phyloP scores from a whole-genome alignment of 2,113 vertebrate species.

The Ammodramus savannarum region DNA sequence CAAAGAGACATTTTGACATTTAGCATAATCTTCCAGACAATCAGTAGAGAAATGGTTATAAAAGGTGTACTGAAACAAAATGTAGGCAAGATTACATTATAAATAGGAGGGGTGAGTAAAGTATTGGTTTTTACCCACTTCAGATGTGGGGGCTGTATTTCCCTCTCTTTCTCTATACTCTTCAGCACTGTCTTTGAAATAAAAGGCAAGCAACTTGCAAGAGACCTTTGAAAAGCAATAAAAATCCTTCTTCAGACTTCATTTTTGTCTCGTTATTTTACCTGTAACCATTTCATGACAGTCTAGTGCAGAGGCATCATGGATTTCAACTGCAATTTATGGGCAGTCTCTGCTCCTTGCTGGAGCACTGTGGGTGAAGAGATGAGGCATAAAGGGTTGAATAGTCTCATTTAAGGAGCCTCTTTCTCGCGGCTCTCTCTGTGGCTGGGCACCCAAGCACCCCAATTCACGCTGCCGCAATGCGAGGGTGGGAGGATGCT shows the following conservation, averaged over 20 bases:
- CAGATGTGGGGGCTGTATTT: background rate
- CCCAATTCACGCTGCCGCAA: background rate
- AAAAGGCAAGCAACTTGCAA: slow-evolving; percentile 22
- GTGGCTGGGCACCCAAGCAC: background rate
- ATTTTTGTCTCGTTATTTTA: slow-evolving; percentile 48
- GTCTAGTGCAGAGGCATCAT: slow-evolving; percentile 14
- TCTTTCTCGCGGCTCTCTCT: background rate
- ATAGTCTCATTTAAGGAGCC: background rate
- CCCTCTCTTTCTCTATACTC: background rate
- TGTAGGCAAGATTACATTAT: slow-evolving; percentile 66
- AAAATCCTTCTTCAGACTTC: slow-evolving; percentile 47
- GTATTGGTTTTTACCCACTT: slow-evolving; percentile 62
- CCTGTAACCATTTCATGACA: slow-evolving; percentile 37
- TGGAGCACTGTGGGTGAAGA: slow-evolving; percentile 14
- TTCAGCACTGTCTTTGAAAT: slow-evolving; percentile 14
- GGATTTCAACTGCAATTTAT: slow-evolving; percentile 47
- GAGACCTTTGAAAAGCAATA: slow-evolving; percentile 62
- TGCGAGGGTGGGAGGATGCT: background rate
- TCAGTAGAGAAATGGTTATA: slow-evolving; percentile 67
- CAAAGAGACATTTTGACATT: slow-evolving; percentile 79
- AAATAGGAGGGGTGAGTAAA: slow-evolving; percentile 72
- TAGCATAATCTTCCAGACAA: slow-evolving; percentile 74
- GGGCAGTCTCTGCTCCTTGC: slow-evolving; percentile 6
- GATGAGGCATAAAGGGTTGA: slow-evolving; percentile 22
- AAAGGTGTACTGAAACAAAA: slow-evolving; percentile 68